Evolutionary conservation across 2,113 vertebrate genomes (phyloP).

Genomic region (Siniperca knerii): DNA sequence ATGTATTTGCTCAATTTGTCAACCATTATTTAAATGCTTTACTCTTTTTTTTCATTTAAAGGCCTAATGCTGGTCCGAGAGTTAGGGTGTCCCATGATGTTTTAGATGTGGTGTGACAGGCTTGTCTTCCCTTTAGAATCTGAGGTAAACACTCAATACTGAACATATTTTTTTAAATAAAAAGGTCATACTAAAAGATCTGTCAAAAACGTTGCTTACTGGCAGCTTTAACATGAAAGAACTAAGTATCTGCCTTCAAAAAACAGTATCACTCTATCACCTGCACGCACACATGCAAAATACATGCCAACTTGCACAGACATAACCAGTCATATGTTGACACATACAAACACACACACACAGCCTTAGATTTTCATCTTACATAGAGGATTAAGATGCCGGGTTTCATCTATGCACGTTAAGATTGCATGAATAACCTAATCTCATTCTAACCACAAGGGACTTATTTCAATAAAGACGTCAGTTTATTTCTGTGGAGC

Average conservation of each 20-base stretch:
- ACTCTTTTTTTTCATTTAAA: not conserved
- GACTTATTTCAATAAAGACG: slow-evolving; percentile 45
- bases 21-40: not conserved
- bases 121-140: not conserved
- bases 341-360: not conserved
- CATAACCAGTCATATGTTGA: not conserved
- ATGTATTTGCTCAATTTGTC: not conserved
- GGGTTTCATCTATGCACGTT: slow-evolving; percentile 19
- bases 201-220: not conserved
- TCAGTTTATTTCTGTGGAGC: not conserved
- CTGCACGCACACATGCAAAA: not conserved
- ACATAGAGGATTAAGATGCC: slow-evolving; percentile 45
- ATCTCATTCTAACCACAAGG: slow-evolving; percentile 46
- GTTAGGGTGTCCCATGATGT: not conserved
- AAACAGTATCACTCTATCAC: not conserved
- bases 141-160: not conserved
- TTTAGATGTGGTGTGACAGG: not conserved
- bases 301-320: not conserved
- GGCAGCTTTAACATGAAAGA: not conserved
- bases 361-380: slow-evolving; percentile 30
- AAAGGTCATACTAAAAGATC: not conserved
- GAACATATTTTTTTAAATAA: not conserved
- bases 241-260: not conserved
- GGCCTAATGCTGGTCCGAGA: not conserved
- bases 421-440: slow-evolving; percentile 30